Evolutionary conservation across 1,140 invertebrate genomes (phyloP).

Genomic region (Cephus cinctus): DNA sequence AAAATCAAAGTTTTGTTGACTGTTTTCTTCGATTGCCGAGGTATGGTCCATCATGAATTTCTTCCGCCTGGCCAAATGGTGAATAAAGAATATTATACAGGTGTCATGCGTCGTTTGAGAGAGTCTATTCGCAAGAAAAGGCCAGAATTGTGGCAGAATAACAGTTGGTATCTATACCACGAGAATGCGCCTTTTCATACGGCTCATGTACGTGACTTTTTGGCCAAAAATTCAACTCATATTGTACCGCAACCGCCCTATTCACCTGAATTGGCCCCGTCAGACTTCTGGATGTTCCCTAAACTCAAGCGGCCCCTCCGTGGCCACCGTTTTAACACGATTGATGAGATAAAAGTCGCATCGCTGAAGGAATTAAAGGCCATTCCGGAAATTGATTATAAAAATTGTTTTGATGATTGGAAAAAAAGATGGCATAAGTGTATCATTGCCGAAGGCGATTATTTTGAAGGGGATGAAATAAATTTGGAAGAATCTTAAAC

Average conservation of each 20-base stretch:
- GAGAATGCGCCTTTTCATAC: constrained; percentile 32
- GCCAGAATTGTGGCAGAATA: constrained; percentile 6
- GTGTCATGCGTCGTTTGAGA: constrained; percentile 28
- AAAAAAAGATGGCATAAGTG: constrained; percentile 20
- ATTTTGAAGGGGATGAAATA: constrained; percentile 15
- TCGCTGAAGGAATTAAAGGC: constrained; percentile 15
- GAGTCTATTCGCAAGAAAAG: constrained; percentile 14
- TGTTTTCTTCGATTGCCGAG: constrained; percentile 33
- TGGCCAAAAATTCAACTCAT: constrained; percentile 14
- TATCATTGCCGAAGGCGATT: constrained; percentile 16
- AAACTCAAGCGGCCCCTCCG: constrained; percentile 3
- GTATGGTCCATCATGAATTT: constrained; percentile 33
- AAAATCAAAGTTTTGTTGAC: constrained; percentile 38
- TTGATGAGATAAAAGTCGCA: constrained; percentile 14
- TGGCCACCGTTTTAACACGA: constrained; percentile 8
- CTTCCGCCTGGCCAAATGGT: constrained; percentile 28
- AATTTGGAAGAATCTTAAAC: constrained; percentile 15
- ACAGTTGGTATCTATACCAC: constrained; percentile 28
- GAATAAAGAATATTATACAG: constrained; percentile 20
- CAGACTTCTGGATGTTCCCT: constrained; percentile 48
- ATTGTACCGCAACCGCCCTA: constrained; percentile 17
- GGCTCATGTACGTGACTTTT: constrained; percentile 13
- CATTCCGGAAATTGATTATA: constrained; percentile 24
- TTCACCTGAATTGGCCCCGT: constrained; percentile 15
- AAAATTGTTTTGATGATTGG: constrained; percentile 22